Conservation (phyloP, 2,888 invertebrate species). For the Microplitis manilae region DNA sequence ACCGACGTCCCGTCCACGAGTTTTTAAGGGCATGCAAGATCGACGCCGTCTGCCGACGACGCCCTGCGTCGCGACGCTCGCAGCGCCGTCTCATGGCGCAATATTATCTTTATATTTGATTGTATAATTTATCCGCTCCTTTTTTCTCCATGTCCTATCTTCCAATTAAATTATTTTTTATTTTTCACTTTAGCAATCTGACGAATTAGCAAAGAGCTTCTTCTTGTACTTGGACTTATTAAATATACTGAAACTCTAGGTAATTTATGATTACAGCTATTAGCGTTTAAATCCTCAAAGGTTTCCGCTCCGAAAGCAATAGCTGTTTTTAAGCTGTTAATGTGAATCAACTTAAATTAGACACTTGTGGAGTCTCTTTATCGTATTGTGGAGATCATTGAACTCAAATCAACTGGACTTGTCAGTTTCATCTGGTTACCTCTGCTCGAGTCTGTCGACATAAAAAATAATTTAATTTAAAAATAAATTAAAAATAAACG, state of each 20-base stretch:
- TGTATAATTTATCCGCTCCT: not conserved
- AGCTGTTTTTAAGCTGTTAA: not conserved
- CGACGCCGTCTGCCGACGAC: slow-evolving; percentile 55
- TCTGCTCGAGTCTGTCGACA: not conserved
- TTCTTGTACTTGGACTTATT: not conserved
- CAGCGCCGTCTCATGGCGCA: slow-evolving; percentile 59
- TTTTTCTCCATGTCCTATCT: slow-evolving; percentile 17
- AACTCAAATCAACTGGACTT: slow-evolving; percentile 24
- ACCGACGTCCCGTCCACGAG: slow-evolving; percentile 29
- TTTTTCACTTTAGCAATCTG: not conserved
- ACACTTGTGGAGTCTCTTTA: slow-evolving; percentile 35
- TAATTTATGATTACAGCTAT: not conserved
- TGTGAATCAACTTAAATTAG: slow-evolving; percentile 24
- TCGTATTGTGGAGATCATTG: slow-evolving; percentile 28
- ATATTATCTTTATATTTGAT: slow-evolving; percentile 27
- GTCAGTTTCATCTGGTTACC: slow-evolving; percentile 16
- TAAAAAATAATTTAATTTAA: not conserved
- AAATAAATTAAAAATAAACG: not conserved
- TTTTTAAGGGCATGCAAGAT: slow-evolving; percentile 36
- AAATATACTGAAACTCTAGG: not conserved
- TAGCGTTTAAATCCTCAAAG: not conserved
- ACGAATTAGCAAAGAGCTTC: not conserved
- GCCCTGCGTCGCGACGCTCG: slow-evolving; percentile 58
- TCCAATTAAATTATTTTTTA: slow-evolving; percentile 11
- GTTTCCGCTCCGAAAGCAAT: not conserved